Conservation (phyloP, 1,140 invertebrate genomes). For the Anoplolepis gracilipes region DNA sequence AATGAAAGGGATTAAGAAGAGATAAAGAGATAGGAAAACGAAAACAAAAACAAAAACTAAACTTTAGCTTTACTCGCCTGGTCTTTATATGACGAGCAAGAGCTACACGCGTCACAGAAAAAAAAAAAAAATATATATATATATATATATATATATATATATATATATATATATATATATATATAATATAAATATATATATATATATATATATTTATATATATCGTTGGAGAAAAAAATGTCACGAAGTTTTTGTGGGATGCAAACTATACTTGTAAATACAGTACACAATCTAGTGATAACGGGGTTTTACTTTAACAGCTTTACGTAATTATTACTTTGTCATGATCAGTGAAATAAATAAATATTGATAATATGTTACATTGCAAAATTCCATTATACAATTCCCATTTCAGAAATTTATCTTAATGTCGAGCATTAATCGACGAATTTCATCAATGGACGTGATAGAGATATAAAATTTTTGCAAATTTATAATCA, state of each 20-base stretch:
- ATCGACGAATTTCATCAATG: not conserved
- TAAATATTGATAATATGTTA: constrained; percentile 83
- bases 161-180: constrained; percentile 70
- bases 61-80: constrained; percentile 67
- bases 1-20: not conserved
- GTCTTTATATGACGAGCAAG: constrained; percentile 67
- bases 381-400: constrained; percentile 2
- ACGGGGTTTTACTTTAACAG: constrained; percentile 81
- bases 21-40: not conserved
- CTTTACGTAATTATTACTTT: constrained; percentile 84
- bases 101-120: constrained; percentile 35
- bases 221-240: constrained; percentile 70
- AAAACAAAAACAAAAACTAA: constrained; percentile 48
- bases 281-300: constrained; percentile 78
- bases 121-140: constrained; percentile 68
- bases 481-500: not conserved
- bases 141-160: constrained; percentile 67
- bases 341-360: constrained; percentile 83
- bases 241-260: constrained; percentile 51
- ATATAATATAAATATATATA: constrained; percentile 73
- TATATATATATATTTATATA: constrained; percentile 67
- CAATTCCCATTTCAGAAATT: not conserved
- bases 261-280: constrained; percentile 80
- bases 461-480: not conserved
- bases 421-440: not conserved